Evolutionary conservation across 2,797 vertebrate genomes (phyloP), one percentile per base, ranked within the genome.

Genomic region (Gymnopithys bicolor): DNA sequence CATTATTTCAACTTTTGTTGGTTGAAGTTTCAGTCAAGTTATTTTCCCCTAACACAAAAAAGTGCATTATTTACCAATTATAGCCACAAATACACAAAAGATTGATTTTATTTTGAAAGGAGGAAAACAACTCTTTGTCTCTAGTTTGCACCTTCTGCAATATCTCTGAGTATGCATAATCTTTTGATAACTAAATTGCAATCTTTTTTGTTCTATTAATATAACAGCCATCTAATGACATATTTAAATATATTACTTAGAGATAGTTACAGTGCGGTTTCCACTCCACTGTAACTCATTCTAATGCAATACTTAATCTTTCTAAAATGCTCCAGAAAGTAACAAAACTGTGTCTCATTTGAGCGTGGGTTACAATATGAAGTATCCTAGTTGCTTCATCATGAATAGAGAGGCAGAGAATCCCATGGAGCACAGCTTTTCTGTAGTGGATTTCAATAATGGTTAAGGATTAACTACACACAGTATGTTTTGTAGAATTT

Each of bases 341-440:
- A 62, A 87, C 77, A 83, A 93, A 96, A 94, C 60, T 80, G 11
- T 75, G 10, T 69, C 45, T 92, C 69, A 76, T 90, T 94, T 63
- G 52, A 62, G 28, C 55, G 43, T 60, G 68, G 52, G 62, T 95
- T 92, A 84, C 67, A 78, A 90, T 85, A 78, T 52, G 32, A 96
- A 80, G 11, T 23, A 23, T 51, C 53, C 14, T 69, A 33, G 28
- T 59, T 11, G 2, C 25, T 73, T 82, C 39, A 41, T 59, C 28
- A 32, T 62, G 13, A 78, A 68, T 56, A 37, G 37, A 39, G 23
- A 53, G 37, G 27, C 32, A 76, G 45, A 76, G 15, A 16, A 52
- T 64, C 62, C 60, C 45, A 83, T 23, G 24, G 30, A 80, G 25
- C 32, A n/a, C 2, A 5, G 12, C 4, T 89, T 94, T 85, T 64